Evolutionary conservation across 2,797 vertebrate genomes (phyloP), one percentile per base, ranked within the genome.

Genomic region (Lophius americanus): DNA sequence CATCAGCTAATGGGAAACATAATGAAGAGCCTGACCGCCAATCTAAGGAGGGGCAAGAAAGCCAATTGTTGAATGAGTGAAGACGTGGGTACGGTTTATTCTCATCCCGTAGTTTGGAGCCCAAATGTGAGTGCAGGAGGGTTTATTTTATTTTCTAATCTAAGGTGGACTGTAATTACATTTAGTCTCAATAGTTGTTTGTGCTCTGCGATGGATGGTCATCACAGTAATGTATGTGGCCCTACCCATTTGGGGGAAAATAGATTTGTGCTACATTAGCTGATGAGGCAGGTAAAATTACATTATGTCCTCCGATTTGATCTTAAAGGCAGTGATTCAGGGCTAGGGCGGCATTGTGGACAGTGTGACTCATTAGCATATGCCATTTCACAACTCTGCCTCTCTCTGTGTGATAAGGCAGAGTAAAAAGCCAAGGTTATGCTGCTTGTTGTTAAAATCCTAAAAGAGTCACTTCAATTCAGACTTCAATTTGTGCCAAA

Each of bases 261-360:
- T 91, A 90, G 92, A 95, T 94, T 94, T 94, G 88, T 71, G 76
- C 90, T 94, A 89, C 93, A 95, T 95, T 95, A 95, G 93, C 92
- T 93, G 93, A 95, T 94, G 92, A 94, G 86, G 88, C 89, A 86
- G 86, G 85, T 91, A 93, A 93, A 93, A 94, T 93, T 88, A 88
- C 90, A 95, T 95, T 94, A 93, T 79, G 79, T 83, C 76, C 72
- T 85, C 70, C 91, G 93, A 93, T 93, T 93, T 93, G 92, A 92
- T 92, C 91, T 90, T 93, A 94, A 93, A 91, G 91, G 92, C 90
- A 92, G 82, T 88, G 87, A 89, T 90, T 90, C 82, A 84, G 71
- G 80, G 82, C 90, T 87, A 81, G 67, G 83, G 85, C 75, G 71
- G 81, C 83, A 73, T 48, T 49, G 70, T 79, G 82, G 75, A 82